phyloP scores from a whole-genome alignment of 2,797 vertebrate genomes.

The Pterois miles region DNA sequence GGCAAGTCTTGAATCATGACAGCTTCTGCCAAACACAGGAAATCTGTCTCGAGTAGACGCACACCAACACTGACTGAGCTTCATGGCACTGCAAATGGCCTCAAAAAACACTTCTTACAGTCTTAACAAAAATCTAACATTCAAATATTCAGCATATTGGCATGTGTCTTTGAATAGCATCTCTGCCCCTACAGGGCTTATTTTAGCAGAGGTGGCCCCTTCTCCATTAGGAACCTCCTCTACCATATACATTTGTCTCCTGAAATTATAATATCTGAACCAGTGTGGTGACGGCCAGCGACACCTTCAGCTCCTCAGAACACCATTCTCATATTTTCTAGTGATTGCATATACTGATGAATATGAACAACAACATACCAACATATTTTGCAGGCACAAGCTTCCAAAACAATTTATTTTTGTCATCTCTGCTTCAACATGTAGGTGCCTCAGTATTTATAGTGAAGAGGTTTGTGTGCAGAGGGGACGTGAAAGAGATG shows the following conservation, averaged over 20 bases:
- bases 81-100: not conserved
- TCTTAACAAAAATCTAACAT: not conserved
- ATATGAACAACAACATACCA: constrained; percentile 87
- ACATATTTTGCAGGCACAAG: constrained; percentile 89
- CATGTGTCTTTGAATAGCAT: not conserved
- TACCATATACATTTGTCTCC: not conserved
- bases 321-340: constrained; percentile 67
- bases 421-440: not conserved
- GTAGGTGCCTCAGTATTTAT: constrained; percentile 1
- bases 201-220: not conserved
- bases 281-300: constrained; percentile 63
- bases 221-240: not conserved
- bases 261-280: not conserved
- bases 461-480: constrained; percentile 14
- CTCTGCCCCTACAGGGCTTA: not conserved
- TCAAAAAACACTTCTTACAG: not conserved
- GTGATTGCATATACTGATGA: constrained; percentile 65
- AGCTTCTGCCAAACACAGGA: not conserved
- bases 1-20: not conserved
- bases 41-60: not conserved
- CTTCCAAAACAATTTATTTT: constrained; percentile 86
- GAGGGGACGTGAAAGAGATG: constrained; percentile 2
- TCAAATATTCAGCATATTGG: not conserved
- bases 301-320: constrained; percentile 88
- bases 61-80: not conserved